phyloP scores from a whole-genome alignment of 2,797 vertebrate genomes.

The Pipistrellus nathusii region DNA sequence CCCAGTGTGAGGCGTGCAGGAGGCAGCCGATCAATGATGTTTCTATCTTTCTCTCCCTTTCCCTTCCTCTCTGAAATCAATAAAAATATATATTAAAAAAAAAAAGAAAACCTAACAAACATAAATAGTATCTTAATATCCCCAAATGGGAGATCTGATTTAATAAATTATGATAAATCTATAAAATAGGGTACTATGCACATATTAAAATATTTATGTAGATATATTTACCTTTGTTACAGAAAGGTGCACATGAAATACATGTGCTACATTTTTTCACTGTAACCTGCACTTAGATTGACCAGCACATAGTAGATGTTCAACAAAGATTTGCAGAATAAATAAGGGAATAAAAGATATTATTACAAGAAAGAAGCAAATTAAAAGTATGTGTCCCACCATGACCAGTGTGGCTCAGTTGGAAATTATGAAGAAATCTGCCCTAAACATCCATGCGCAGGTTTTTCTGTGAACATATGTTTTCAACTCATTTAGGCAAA shows the following conservation, averaged over 20 bases:
- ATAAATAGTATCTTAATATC: conserved; percentile 15
- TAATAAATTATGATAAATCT: conserved; percentile 17
- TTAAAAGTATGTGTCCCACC: background rate
- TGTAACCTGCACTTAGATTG: background rate
- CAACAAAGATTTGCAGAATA: background rate
- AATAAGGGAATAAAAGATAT: background rate
- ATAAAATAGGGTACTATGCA: background rate
- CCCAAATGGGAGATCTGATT: conserved; percentile 31
- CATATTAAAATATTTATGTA: conserved; percentile 12
- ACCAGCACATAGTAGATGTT: background rate
- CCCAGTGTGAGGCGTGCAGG: too few relatives aligned
- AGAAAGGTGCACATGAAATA: background rate
- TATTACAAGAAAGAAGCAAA: conserved; percentile 24
- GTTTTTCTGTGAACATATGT: background rate
- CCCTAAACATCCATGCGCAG: background rate
- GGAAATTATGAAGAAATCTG: background rate
- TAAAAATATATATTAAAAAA: background rate
- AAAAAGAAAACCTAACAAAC: background rate
- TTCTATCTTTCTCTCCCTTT: too few relatives aligned
- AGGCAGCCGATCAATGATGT: too few relatives aligned
- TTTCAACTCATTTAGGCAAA: background rate
- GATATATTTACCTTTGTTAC: background rate
- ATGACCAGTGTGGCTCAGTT: too few relatives aligned
- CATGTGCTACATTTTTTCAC: background rate
- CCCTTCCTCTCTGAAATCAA: too few relatives aligned